Evolutionary conservation across 2,888 invertebrate genomes (phyloP), one percentile per base, ranked within the genome.

Genomic region (Chirona hameri): DNA sequence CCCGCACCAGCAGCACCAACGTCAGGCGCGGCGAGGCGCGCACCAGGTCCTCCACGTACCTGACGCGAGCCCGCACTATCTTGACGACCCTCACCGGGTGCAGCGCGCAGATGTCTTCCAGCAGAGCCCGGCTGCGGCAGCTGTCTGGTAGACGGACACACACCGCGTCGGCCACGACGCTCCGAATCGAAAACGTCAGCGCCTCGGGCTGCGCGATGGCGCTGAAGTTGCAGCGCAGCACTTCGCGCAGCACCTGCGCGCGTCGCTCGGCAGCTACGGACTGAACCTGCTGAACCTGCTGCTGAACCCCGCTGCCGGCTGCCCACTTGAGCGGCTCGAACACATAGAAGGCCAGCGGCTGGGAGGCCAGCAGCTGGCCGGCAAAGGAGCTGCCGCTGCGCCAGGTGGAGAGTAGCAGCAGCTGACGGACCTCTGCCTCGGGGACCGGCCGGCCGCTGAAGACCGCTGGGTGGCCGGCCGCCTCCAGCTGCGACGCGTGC

Each of bases 1-100:
- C 86, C 21, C 86, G 79, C 1, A 85, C 85, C 21, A 86, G 82
- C 55, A 86, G 85, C 7, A 86, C 83, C 14, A 86, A 83, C 81
- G 85, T 85, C 31, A 86, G 81, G 2, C 31, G n/a, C 31, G 82
- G 82, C 31, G 57, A 69, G 21, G 79, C 82, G 10, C 39, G 76
- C 15, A 85, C 79, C 15, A 85, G 82, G 4, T 55, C 24, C 79
- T 69, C 79, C 29, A 83, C 69, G 24, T 81, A 31, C 18, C 69
- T 39, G 60, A 85, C 72, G 31, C 83, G 80, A 48, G 84, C 48
- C 31, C 85, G 69, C 21, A 85, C 85, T 5, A 84, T 57, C 79
- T 85, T 85, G 31, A 83, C 72, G 29, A 83, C 39, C 18, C 82
- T 76, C 46, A 83, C 39, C 69, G 83, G 82, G 31, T 72, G 82